Conservation (phyloP, 2,797 vertebrate genomes). For the Lacerta bilineata region DNA sequence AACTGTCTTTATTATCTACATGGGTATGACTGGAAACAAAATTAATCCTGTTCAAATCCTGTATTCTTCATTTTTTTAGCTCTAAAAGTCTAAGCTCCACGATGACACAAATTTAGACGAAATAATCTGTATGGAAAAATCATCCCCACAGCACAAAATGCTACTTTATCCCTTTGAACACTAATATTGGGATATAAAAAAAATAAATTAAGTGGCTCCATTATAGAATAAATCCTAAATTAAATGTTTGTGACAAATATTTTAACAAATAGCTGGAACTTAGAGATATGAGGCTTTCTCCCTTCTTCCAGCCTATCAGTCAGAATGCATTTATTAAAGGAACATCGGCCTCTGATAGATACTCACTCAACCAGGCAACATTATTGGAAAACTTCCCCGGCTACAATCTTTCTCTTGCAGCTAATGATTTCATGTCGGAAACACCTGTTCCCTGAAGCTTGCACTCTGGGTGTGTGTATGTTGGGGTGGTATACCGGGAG, state of each 20-base stretch:
- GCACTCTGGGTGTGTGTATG: background rate
- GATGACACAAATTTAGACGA: constrained; percentile 25
- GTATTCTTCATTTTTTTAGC: constrained; percentile 38
- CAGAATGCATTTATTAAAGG: constrained; percentile 15
- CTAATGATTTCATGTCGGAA: background rate
- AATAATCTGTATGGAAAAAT: constrained; percentile 36
- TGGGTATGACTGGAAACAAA: constrained; percentile 41
- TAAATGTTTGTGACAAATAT: constrained; percentile 9
- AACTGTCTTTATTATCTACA: constrained; percentile 32
- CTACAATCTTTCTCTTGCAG: too few species aligned
- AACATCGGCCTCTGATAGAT: constrained; percentile 13
- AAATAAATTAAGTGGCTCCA: background rate
- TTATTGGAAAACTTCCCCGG: background rate
- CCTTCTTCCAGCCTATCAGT: background rate
- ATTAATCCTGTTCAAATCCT: constrained; percentile 42
- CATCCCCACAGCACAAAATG: background rate
- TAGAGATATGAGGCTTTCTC: background rate
- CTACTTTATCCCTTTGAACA: constrained; percentile 14
- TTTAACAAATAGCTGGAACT: constrained; percentile 31
- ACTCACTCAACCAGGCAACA: too few species aligned
- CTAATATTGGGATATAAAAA: constrained; percentile 22
- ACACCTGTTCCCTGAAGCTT: background rate
- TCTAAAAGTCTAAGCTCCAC: constrained; percentile 4
- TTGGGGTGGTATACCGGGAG: background rate
- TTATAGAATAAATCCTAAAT: constrained; percentile 29